Conservation (phyloP, 2,113 vertebrate species). For the Leucopsar rothschildi region DNA sequence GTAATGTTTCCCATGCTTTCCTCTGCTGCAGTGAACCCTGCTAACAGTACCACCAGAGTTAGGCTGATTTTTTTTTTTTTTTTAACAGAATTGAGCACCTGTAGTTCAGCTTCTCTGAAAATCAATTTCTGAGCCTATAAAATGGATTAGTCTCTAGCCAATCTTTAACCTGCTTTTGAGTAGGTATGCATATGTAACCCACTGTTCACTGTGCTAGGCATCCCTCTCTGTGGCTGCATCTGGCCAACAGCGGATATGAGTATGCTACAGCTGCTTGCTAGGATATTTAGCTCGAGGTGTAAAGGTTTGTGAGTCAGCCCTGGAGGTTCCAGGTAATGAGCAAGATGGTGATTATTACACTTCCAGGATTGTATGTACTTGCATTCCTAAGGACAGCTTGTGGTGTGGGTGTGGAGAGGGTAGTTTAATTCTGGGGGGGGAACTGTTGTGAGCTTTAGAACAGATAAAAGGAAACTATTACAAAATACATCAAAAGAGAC, state of each 20-base stretch:
- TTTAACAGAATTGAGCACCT: slow-evolving; percentile 1
- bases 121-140: slow-evolving; percentile 55
- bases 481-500: slow-evolving; percentile 37
- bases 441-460: not conserved
- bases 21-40: not conserved
- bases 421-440: not conserved
- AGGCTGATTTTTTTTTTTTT: not conserved
- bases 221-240: not conserved
- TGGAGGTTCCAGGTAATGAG: slow-evolving; percentile 38
- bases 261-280: slow-evolving; percentile 41
- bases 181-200: not conserved
- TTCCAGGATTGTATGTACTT: not conserved
- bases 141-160: slow-evolving; percentile 51
- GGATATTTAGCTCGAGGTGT: slow-evolving; percentile 24
- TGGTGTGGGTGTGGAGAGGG: not conserved
- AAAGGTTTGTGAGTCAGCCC: slow-evolving; percentile 40
- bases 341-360: slow-evolving; percentile 19
- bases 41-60: not conserved
- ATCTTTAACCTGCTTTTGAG: slow-evolving; percentile 23
- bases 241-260: slow-evolving; percentile 51
- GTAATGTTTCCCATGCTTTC: not conserved
- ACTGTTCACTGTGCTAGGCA: not conserved
- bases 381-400: not conserved
- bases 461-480: slow-evolving; percentile 1
- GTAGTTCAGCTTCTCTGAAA: slow-evolving; percentile 43